Percentiles rank a stretch among this genome's conserved stretches.
These are phyloP conservation scores for Hippasteria phrygiana DNA, from an alignment of 53 echinoderm and acorn worm species.

Conservation along the genomic window DNA sequence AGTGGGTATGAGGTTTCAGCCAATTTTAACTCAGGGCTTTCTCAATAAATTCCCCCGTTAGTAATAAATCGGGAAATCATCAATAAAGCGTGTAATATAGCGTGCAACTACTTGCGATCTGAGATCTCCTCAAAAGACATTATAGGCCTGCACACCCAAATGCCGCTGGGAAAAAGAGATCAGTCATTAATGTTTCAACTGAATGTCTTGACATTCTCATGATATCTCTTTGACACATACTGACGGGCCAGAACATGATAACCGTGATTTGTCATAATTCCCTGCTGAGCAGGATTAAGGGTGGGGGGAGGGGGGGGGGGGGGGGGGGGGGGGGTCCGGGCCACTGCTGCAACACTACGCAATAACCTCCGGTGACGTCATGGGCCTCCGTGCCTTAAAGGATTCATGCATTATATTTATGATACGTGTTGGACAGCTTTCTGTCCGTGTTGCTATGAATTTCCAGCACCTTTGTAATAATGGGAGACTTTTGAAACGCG, in stretches of 20 bases:
- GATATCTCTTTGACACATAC: conserved; percentile 7
- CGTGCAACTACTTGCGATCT: no score
- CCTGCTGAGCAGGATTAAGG: conserved; percentile 4
- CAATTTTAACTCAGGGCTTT: no score
- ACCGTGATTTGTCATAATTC: background rate
- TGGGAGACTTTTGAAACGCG: no score
- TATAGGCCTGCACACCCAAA: background rate
- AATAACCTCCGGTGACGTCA: conserved; percentile 19
- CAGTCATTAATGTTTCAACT: conserved; percentile 6
- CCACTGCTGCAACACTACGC: background rate
- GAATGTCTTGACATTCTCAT: conserved; percentile 14
- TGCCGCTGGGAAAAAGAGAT: background rate
- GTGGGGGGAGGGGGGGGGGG: background rate
- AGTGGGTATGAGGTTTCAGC: no score
- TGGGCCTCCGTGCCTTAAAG: background rate
- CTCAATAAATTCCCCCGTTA: no score
- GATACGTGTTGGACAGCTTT: no score
- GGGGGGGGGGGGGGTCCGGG: background rate
- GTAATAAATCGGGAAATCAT: no score
- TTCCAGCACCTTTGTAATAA: no score
- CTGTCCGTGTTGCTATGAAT: no score
- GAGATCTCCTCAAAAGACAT: no score
- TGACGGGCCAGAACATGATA: background rate
- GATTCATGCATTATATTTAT: background rate
- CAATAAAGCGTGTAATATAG: no score